Conservation (phyloP, 2,888 invertebrate genomes). For the Harpalus rubripes region DNA sequence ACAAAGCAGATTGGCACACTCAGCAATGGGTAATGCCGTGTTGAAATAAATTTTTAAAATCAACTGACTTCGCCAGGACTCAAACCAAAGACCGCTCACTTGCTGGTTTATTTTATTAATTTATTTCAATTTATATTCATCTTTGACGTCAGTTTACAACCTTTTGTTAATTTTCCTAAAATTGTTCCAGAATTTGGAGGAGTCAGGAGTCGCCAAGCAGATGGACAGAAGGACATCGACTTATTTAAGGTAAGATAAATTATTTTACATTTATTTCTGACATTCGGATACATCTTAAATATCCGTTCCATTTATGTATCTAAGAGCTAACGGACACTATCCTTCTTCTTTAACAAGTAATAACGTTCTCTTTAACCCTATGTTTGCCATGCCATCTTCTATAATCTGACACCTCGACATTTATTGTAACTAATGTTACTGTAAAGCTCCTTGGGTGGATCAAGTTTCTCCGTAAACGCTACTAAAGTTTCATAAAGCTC, state of each 20-base stretch:
- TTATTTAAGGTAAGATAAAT: too few relatives aligned
- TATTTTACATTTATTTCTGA: neutral
- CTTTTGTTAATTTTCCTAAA: too few relatives aligned
- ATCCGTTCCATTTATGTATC: neutral
- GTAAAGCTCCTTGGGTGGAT: neutral
- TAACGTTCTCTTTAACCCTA: neutral
- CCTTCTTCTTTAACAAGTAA: neutral
- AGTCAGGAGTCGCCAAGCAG: neutral
- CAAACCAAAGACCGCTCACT: too few relatives aligned
- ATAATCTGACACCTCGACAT: neutral
- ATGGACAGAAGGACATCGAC: too few relatives aligned
- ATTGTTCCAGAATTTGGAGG: neutral
- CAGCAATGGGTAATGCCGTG: too few relatives aligned
- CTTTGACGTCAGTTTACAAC: too few relatives aligned
- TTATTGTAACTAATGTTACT: neutral
- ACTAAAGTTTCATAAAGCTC: constrained; percentile 1
- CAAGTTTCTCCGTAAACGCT: neutral
- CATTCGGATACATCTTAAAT: neutral
- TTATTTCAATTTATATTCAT: too few relatives aligned
- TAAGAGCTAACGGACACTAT: neutral
- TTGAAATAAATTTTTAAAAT: too few relatives aligned
- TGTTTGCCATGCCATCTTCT: too few relatives aligned
- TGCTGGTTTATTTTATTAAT: too few relatives aligned
- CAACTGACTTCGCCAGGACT: too few relatives aligned
- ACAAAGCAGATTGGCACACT: too few relatives aligned